Evolutionary conservation across 1,140 invertebrate genomes (phyloP), one percentile per base, ranked within the genome.

Genomic region (Cydia strobilella): DNA sequence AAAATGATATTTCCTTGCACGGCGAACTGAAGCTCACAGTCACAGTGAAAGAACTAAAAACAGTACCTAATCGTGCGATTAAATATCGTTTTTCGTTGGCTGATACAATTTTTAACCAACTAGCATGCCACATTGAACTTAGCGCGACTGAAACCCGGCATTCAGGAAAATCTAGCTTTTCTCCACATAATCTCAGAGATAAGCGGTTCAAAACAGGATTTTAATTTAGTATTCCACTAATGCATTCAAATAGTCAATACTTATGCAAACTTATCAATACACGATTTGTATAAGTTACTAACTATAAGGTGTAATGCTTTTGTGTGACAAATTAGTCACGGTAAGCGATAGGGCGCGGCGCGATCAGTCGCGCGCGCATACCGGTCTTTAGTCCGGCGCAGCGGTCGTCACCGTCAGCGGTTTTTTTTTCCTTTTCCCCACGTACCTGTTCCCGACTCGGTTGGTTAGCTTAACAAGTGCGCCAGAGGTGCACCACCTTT

Each of bases 401-500:
- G 65, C 65, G 77, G 80, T 82, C 84, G 83, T 81, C 85, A 82
- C 83, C 81, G 80, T 81, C 85, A 82, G 84, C 81, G 80, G 79
- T 87, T 85, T 88, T 89, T 89, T 87, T 86, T 87, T 75, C 80
- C 85, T 88, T 88, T 89, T 86, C 80, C 83, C 75, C 83, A 75
- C 82, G 87, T 92, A 90, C 90, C 90, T 92, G 90, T 90, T 92
- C 84, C 84, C 79, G 85, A 51, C 76, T 51, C 79, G 80, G 84
- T 86, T 86, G 89, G 85, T 90, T 89, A 90, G 82, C 77, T 83
- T 89, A 89, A 92, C 90, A 91, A 92, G 90, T 92, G 90, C 87
- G 77, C 39, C 88, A 92, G 87, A 84, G 86, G 85, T 84, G 73
- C 76, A n/a, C 59, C 83, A 90, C 86, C 75, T 88, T 86, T 83